Conservation (phyloP, 2,888 invertebrate species). For the Erebia epiphron region DNA sequence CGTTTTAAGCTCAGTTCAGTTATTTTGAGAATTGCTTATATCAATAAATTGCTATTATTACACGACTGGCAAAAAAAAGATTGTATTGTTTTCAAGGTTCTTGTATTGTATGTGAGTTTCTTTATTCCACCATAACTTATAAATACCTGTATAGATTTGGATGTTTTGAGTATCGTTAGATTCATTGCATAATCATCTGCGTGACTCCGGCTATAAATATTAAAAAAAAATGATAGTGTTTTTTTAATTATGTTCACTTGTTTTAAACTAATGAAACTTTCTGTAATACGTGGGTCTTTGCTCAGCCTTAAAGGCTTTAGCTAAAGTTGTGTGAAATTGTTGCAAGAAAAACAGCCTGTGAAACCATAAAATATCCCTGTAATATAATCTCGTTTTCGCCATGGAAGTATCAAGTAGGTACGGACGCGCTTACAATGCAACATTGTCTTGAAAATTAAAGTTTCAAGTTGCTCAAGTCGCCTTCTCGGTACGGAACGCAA, state of each 20-base stretch:
- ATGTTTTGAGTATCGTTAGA: too few relatives aligned
- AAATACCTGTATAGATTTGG: too few relatives aligned
- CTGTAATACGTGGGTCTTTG: not conserved
- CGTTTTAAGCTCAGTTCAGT: too few relatives aligned
- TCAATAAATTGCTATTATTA: too few relatives aligned
- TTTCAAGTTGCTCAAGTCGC: slow-evolving; percentile 63
- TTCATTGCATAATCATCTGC: too few relatives aligned
- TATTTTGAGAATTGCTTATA: too few relatives aligned
- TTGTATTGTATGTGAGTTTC: too few relatives aligned
- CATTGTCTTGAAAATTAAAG: slow-evolving; percentile 54
- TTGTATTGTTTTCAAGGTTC: too few relatives aligned
- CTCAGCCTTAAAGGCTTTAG: not conserved
- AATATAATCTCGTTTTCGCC: slow-evolving; percentile 22
- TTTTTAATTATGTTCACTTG: not conserved
- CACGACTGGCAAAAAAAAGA: too few relatives aligned
- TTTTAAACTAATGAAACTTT: not conserved
- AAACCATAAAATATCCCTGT: slow-evolving; percentile 21
- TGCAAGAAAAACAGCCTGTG: slow-evolving; percentile 3
- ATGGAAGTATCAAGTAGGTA: not conserved
- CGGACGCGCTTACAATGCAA: slow-evolving; percentile 53
- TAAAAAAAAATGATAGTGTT: too few relatives aligned
- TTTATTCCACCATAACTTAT: too few relatives aligned
- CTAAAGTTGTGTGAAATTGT: not conserved
- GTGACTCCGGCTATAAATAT: too few relatives aligned
- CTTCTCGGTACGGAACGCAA: slow-evolving; percentile 63